These are phyloP conservation scores for Tribolium castaneum DNA, from an alignment of 1,140 invertebrate genomes.

Conservation along the genomic window DNA sequence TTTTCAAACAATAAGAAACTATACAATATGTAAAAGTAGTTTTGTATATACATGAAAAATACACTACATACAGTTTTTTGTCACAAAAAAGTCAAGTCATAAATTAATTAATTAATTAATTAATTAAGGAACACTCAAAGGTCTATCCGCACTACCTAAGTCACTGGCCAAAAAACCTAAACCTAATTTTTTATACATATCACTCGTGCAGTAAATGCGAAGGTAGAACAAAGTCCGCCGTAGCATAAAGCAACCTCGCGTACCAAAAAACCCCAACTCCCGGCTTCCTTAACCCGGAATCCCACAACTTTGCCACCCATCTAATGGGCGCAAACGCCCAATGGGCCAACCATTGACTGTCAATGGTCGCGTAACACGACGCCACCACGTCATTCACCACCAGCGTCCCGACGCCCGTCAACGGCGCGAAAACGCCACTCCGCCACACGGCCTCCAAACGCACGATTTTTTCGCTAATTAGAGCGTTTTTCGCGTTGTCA, in stretches of 20 bases:
- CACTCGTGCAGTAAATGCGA: constrained; percentile 43
- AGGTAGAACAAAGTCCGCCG: constrained; percentile 78
- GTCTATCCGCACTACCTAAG: neutral
- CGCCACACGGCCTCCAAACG: constrained; percentile 68
- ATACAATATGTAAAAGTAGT: constrained; percentile 39
- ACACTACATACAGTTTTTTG: constrained; percentile 35
- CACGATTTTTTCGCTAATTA: constrained; percentile 74
- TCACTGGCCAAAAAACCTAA: constrained; percentile 47
- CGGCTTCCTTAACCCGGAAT: constrained; percentile 46
- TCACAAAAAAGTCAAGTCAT: constrained; percentile 30
- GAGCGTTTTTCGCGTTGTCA: constrained; percentile 63
- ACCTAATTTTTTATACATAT: constrained; percentile 31
- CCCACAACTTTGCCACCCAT: constrained; percentile 54
- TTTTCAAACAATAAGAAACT: constrained; percentile 43
- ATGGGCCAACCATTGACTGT: constrained; percentile 88
- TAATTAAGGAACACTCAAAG: constrained; percentile 33
- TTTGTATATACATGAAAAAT: constrained; percentile 44
- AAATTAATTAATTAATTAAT: no score
- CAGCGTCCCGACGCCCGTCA: constrained; percentile 88
- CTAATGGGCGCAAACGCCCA: constrained; percentile 84
- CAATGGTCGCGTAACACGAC: constrained; percentile 94
- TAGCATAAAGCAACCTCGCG: constrained; percentile 79
- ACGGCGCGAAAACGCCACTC: constrained; percentile 88
- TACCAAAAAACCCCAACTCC: constrained; percentile 86
- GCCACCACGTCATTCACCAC: constrained; percentile 91